These are phyloP conservation scores for Myotis findleyi DNA, from an alignment of 2,797 vertebrate species.

Conservation along the genomic window DNA sequence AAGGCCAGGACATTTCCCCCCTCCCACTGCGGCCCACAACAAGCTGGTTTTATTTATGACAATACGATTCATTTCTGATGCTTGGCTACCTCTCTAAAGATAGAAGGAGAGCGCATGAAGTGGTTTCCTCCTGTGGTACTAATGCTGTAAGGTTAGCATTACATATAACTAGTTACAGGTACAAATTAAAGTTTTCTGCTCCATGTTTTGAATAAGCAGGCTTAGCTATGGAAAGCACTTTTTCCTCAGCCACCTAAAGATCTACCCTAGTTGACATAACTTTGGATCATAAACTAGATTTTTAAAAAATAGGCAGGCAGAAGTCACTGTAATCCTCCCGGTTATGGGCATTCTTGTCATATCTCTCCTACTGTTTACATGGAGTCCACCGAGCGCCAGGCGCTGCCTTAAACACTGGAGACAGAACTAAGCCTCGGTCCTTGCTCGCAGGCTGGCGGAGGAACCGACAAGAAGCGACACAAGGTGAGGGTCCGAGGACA, in stretches of 20 bases:
- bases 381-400: neutral
- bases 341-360: neutral
- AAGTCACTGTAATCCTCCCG: conserved; percentile 5
- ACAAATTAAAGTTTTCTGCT: neutral
- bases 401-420: neutral
- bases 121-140: neutral
- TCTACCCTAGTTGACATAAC: neutral
- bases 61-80: neutral
- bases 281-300: conserved; percentile 11
- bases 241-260: neutral
- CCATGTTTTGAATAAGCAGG: neutral
- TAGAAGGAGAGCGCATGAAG: neutral
- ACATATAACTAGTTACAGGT: neutral
- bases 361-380: conserved; percentile 46
- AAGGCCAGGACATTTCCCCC: neutral
- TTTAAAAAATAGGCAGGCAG: neutral
- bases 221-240: neutral
- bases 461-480: fast-evolving
- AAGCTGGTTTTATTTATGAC: neutral
- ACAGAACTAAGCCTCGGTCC: neutral
- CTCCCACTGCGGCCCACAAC: neutral
- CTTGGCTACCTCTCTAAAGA: neutral
- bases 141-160: conserved; percentile 4
- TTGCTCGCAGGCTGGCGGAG: neutral
- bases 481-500: fast-evolving